Conservation (phyloP, 2,888 invertebrate genomes). For the Anthophora plumipes region DNA sequence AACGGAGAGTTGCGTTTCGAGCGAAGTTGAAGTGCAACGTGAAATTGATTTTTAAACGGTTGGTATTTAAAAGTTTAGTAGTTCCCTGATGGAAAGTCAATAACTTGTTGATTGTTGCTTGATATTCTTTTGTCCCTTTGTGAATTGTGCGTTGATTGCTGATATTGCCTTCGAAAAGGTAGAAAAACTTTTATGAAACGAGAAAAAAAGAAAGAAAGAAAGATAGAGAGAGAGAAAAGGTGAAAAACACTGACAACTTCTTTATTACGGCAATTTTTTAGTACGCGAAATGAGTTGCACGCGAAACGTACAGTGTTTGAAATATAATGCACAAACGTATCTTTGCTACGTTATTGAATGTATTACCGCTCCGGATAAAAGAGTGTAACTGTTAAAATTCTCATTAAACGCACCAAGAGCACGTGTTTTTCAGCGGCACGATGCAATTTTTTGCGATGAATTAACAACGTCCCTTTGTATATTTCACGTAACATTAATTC, state of each 20-base stretch:
- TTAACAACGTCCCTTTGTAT: not conserved
- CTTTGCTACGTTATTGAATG: not conserved
- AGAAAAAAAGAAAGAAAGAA: too few species aligned
- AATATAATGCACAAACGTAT: not conserved
- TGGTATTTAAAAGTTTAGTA: not conserved
- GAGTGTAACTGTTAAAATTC: not conserved
- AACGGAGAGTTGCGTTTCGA: not conserved
- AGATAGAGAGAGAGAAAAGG: too few species aligned
- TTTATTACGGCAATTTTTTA: not conserved
- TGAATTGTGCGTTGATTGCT: not conserved
- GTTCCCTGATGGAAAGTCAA: not conserved
- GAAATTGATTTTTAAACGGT: not conserved
- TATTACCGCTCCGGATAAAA: not conserved
- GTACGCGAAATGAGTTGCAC: too few species aligned
- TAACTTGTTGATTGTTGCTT: not conserved
- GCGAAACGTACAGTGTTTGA: not conserved
- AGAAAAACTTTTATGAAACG: too few species aligned
- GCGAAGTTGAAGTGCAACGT: not conserved
- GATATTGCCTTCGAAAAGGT: too few species aligned
- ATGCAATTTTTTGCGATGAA: not conserved
- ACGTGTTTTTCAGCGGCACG: not conserved
- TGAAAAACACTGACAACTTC: too few species aligned
- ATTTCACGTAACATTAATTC: not conserved
- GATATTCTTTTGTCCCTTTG: not conserved
- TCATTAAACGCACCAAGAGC: not conserved